Conservation (phyloP, 2,113 vertebrate species). For the Lycocorax pyrrhopterus region DNA sequence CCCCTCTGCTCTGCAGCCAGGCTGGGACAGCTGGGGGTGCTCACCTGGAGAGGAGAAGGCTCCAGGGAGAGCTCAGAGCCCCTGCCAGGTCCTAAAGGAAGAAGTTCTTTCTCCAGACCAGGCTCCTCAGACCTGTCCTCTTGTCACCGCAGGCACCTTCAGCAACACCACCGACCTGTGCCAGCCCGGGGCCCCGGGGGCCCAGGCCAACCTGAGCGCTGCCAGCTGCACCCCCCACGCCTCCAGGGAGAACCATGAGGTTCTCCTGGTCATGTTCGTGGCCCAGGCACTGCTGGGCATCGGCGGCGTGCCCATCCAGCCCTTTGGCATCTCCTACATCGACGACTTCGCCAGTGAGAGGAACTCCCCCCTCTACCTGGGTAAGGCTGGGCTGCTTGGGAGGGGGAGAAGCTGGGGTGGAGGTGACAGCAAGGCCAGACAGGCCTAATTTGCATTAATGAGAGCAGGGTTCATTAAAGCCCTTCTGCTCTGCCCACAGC, state of each 20-base stretch:
- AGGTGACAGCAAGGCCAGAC: background rate
- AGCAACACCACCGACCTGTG: constrained; percentile 73
- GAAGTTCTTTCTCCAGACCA: fast-evolving
- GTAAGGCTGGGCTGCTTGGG: constrained; percentile 43
- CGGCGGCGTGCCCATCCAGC: constrained; percentile 88
- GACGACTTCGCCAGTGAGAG: constrained; percentile 87
- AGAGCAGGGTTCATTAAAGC: fast-evolving
- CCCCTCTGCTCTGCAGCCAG: background rate
- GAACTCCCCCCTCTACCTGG: constrained; percentile 92
- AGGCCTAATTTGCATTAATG: background rate
- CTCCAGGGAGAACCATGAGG: constrained; percentile 22
- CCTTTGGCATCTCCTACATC: constrained; percentile 96
- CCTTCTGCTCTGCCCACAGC: background rate
- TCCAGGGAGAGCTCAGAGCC: background rate
- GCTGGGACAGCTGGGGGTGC: background rate
- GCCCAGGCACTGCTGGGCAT: constrained; percentile 88
- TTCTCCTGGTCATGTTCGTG: constrained; percentile 80
- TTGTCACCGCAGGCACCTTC: constrained; percentile 29
- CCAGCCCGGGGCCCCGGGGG: fast-evolving
- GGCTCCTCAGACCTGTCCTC: background rate
- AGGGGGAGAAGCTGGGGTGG: background rate
- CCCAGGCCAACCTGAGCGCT: background rate
- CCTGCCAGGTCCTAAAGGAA: background rate
- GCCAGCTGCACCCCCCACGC: constrained; percentile 52
- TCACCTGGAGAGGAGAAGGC: background rate